Base-by-base conservation (phyloP, 1,140 invertebrate genomes). In the Tetramorium parvispinum region DNA sequence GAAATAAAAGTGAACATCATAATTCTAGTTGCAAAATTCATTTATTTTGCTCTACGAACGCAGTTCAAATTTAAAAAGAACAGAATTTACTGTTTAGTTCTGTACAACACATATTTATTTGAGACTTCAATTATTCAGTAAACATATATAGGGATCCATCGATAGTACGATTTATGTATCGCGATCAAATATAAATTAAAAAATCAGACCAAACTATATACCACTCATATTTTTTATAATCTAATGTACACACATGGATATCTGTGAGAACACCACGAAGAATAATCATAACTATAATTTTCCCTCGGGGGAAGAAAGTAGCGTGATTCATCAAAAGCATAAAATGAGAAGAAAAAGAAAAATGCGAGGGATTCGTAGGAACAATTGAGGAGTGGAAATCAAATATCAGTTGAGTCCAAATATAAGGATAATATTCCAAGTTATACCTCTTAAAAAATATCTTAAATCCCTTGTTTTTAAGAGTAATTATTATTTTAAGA, bases 21-120 rank as follows among this genome's bases (percentile, higher is more conserved):
- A 59, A 61, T 85, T 88, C 87, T 90, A 91, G n/a, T 87, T 86
- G 89, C 86, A 90, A 91, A 91, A 91, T 85, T 85, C 55, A 49
- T 91, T 91, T 91, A 91, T 90, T 90, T 90, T 86, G 81, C 89
- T 91, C 79, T 90, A 88, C 83, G 63, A 86, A 86, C 85, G 89
- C 75, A 86, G 55, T 81, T 43, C 82, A 71, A 88, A 77, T 87
- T 82, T 32, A 53, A 55, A 75, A 66, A 68, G 78, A 90, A 85
- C 66, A 88, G 53, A 90, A 86, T 85, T 65, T 27, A 63, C 79
- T 51, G 37, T 77, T 77, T 66, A 53, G 37, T 86, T 87, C 73
- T 88, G 88, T 91, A 90, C 88, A 87, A 53, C 83, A 73, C 53
- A 85, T 63, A 66, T 46, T 27, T 27, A 32, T 85, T 75, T 32